Base-by-base conservation (phyloP, 2,888 invertebrate species). In the Melipona beecheii region DNA sequence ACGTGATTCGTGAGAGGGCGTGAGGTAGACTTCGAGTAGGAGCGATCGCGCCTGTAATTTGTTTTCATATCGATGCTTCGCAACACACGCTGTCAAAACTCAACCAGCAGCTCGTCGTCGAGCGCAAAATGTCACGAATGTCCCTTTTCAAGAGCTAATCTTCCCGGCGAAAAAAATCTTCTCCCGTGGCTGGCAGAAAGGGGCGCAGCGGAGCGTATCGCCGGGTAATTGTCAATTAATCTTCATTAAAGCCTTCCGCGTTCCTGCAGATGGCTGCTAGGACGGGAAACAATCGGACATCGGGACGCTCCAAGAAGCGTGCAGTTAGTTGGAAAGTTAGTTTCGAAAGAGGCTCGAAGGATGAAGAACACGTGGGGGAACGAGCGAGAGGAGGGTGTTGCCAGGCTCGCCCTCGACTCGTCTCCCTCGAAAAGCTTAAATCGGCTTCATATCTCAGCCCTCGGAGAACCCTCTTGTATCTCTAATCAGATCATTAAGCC, bases 401-500 rank as follows among this genome's bases (percentile, higher is more conserved):
- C 91, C 89, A 89, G 66, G 74, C 68, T 84, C 84, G 77, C 81
- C 89, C 78, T 79, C 19, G n/a, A 4, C n/a, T 81, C 82, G 81
- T 76, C 89, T 87, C 89, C 86, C 87, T 76, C 78, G 83, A 79
- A 90, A 90, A 90, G 86, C 90, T 91, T 87, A 90, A 91, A 91
- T 91, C 91, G 91, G 88, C 89, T 87, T 85, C 85, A 83, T 89
- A 89, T 89, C 87, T 87, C 84, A 87, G 79, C 81, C 78, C 65
- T 76, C 43, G 84, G 75, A 31, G 31, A 72, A 85, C 85, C 85
- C 85, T 84, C 86, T 84, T 85, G 86, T 90, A 87, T 89, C 89
- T 86, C 88, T 90, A 90, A 91, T 91, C 91, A 90, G 90, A 91
- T 90, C 90, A 87, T 89, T 89, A 89, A 89, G 87, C 78, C 64